phyloP scores from a whole-genome alignment of 2,113 vertebrate species.

The Gobius niger region DNA sequence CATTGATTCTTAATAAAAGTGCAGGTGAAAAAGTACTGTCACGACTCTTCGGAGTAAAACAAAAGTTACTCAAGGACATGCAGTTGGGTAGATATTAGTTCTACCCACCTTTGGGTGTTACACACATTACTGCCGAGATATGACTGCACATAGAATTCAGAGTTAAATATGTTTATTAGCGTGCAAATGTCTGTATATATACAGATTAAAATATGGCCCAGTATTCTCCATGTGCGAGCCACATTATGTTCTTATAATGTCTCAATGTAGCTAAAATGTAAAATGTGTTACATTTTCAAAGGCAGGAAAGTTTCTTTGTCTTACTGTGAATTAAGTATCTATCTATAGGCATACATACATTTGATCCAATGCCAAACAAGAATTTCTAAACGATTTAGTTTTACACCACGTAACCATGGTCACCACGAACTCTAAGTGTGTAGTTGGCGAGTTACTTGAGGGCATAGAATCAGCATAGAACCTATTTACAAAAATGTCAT shows the following conservation, averaged over 20 bases:
- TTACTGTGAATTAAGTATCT: neutral
- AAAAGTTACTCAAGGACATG: too few species aligned
- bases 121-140: neutral
- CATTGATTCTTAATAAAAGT: too few species aligned
- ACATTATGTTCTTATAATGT: neutral
- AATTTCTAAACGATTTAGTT: neutral
- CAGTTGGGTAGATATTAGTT: too few species aligned
- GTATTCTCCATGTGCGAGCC: conserved; percentile 1
- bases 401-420: conserved; percentile 10
- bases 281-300: neutral
- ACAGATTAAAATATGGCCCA: neutral
- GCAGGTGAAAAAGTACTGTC: too few species aligned
- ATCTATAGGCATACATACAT: conserved; percentile 3
- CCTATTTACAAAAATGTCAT: neutral
- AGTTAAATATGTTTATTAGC: conserved; percentile 30
- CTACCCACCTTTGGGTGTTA: too few species aligned
- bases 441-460: neutral
- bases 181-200: neutral
- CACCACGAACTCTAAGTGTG: conserved; percentile 18
- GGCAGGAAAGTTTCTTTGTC: neutral
- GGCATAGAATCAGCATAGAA: neutral
- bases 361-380: conserved; percentile 32
- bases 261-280: conserved; percentile 1
- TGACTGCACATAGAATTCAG: neutral
- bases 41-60: too few species aligned